phyloP scores from a whole-genome alignment of 1,140 invertebrate genomes.

The Stegodyphus dumicola region DNA sequence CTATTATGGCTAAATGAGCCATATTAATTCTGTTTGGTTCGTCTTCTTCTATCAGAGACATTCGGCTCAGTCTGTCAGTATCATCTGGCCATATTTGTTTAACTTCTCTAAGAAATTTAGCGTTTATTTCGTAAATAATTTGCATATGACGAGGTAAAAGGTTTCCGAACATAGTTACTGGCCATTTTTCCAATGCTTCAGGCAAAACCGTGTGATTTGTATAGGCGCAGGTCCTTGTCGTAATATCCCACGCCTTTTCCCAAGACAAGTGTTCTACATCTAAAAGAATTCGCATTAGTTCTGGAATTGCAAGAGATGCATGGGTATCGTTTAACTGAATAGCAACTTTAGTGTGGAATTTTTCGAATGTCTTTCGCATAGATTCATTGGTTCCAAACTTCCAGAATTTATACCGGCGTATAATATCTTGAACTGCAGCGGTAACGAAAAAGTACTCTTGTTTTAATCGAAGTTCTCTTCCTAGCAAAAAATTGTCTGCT shows the following conservation, averaged over 20 bases:
- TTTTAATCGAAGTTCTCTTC: constrained; percentile 96
- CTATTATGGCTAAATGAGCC: constrained; percentile 96
- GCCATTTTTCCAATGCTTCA: constrained; percentile 98
- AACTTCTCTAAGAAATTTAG: constrained; percentile 81
- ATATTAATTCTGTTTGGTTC: constrained; percentile 98
- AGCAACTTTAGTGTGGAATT: constrained; percentile 94
- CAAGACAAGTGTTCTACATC: constrained; percentile 93
- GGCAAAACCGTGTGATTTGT: constrained; percentile 99
- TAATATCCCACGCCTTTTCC: constrained; percentile 94
- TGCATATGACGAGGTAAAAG: constrained; percentile 95
- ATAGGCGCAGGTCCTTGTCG: constrained; percentile 89
- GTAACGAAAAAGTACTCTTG: constrained; percentile 99
- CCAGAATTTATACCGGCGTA: constrained; percentile 94
- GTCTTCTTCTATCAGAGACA: constrained; percentile 96
- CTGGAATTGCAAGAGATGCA: constrained; percentile 97
- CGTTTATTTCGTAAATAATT: constrained; percentile 97
- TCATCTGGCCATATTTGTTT: constrained; percentile 85
- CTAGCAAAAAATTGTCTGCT: constrained; percentile 98
- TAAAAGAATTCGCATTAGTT: constrained; percentile 94
- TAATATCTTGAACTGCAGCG: constrained; percentile 95
- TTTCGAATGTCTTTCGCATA: constrained; percentile 85
- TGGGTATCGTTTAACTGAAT: constrained; percentile 99
- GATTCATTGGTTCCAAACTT: constrained; percentile 89
- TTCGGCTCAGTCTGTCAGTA: constrained; percentile 84
- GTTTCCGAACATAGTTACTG: constrained; percentile 85